Evolutionary conservation across 2,888 invertebrate genomes (phyloP), one percentile per base, ranked within the genome.

Genomic region (Erebia ligea): DNA sequence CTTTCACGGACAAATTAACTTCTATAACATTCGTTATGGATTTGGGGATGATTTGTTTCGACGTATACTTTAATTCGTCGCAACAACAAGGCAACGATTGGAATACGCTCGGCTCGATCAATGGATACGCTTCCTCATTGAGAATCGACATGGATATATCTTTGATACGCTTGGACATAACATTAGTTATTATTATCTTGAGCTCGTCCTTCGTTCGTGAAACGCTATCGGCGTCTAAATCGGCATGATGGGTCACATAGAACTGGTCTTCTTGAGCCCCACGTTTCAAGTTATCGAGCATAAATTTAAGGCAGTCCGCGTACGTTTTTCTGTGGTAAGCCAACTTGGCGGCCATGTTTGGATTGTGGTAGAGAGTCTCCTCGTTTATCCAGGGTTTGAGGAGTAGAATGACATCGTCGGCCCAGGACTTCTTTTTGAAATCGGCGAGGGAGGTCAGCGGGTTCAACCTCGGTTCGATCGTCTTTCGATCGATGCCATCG

Each of bases 281-380:
- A n/a, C 72, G 75, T 76, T 86, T 89, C 6, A 92, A 75, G 71
- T 86, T 85, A n/a, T 87, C 82, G 34, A 93, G 78, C 25, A 87
- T 77, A 25, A 85, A 81, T 73, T 78, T 81, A 17, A 93, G 79
- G 65, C 91, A 91, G n/a, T 91, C 86, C 0, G 88, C 77, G 71
- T 90, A 88, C 42, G 79, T 79, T 75, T 85, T 79, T 69, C 82
- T 88, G 71, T 92, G 90, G 71, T 84, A 92, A 0, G 92, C 89
- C 11, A 88, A 81, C 78, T 92, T 93, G 1, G 93, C 92, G 9
- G 88, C 85, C 86, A 93, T 87, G 69, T 92, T 93, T 10, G 81
- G 79, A 68, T 91, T 92, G 17, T 76, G 79, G 3, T 76, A 73
- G 13, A 92, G 77, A 50, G 81, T 80, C 11, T 85, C 83, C 72